Evolutionary conservation across 2,888 invertebrate species (phyloP).

Genomic region (Leistus spinibarbis): DNA sequence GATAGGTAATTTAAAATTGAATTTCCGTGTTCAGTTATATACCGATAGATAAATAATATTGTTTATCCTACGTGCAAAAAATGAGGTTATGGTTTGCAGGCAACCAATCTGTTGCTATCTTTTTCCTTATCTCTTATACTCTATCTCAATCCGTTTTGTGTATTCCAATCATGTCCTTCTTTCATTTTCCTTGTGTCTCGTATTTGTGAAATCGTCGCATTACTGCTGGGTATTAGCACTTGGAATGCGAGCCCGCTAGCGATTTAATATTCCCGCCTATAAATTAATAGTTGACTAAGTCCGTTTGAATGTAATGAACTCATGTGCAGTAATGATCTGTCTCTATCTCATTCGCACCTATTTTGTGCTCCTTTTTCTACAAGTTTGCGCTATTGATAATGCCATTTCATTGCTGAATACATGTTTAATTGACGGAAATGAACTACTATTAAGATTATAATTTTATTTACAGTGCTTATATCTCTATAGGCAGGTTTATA

Average conservation of each 20-base stretch:
- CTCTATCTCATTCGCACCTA: conserved; percentile 3
- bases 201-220: conserved; percentile 6
- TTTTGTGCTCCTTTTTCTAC: not conserved
- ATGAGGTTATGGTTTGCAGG: not conserved
- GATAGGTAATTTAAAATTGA: too few species aligned
- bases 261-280: conserved; percentile 31
- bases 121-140: not conserved
- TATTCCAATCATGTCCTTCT: not conserved
- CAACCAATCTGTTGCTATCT: not conserved
- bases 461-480: not conserved
- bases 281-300: conserved; percentile 36
- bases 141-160: not conserved
- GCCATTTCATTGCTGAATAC: not conserved
- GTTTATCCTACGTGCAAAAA: not conserved
- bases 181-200: not conserved
- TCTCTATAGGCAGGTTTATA: not conserved
- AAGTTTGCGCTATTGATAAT: not conserved
- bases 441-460: not conserved
- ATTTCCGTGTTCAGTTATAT: too few species aligned
- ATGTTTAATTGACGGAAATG: not conserved
- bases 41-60: too few species aligned
- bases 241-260: conserved; percentile 14
- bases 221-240: conserved; percentile 4
- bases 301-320: conserved; percentile 34
- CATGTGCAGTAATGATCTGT: conserved; percentile 23